Evolutionary conservation across 2,888 invertebrate species (phyloP).

Genomic region (Sesia bembeciformis): DNA sequence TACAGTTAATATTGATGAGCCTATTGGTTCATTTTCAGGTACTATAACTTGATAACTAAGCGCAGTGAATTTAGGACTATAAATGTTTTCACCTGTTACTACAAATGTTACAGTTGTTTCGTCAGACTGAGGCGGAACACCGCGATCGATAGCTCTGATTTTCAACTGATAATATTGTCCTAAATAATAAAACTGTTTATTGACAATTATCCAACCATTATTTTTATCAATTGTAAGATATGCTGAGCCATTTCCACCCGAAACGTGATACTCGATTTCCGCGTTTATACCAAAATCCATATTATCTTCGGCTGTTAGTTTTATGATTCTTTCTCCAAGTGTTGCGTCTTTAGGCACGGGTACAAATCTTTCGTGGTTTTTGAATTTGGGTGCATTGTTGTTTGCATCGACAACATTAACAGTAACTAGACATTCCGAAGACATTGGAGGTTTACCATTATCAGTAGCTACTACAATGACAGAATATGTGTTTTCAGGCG

Average conservation of each 20-base stretch:
- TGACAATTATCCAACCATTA: constrained; percentile 88
- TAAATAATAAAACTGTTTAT: constrained; percentile 70
- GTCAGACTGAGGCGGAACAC: constrained; percentile 89
- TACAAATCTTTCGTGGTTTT: constrained; percentile 81
- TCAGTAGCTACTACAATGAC: constrained; percentile 94
- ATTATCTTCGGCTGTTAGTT: constrained; percentile 83
- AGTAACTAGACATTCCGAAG: constrained; percentile 88
- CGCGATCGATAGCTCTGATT: constrained; percentile 88
- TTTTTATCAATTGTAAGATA: constrained; percentile 82
- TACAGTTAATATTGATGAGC: constrained; percentile 88
- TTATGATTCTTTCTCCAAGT: constrained; percentile 81
- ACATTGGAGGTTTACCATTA: constrained; percentile 95
- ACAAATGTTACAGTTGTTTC: constrained; percentile 82
- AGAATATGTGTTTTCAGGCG: constrained; percentile 91
- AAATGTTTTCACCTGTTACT: constrained; percentile 88
- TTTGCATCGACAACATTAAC: constrained; percentile 94
- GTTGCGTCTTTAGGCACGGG: constrained; percentile 87
- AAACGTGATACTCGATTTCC: constrained; percentile 85
- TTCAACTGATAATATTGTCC: constrained; percentile 80
- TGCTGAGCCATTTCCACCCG: constrained; percentile 84
- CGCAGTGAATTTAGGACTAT: constrained; percentile 87
- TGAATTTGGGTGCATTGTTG: constrained; percentile 91
- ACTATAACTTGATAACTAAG: constrained; percentile 91
- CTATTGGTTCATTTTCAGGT: constrained; percentile 91
- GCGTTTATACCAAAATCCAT: constrained; percentile 92